phyloP scores from a whole-genome alignment of 2,888 invertebrate species.

The Epistrophe grossulariae region DNA sequence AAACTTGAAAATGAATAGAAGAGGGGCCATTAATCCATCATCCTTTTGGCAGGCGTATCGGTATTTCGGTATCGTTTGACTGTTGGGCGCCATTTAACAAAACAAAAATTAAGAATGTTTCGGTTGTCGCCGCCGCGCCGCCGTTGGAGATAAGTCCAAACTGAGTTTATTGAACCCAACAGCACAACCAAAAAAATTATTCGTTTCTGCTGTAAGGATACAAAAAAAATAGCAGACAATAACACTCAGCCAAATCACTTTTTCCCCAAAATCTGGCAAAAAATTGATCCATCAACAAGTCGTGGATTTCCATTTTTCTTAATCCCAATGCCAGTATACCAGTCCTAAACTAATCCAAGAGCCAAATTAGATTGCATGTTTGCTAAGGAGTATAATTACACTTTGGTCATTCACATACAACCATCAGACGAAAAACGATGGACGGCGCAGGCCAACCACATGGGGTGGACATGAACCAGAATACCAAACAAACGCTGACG shows the following conservation, averaged over 20 bases:
- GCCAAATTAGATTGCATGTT: constrained; percentile 67
- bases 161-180: constrained; percentile 28
- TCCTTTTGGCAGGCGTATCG: constrained; percentile 44
- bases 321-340: constrained; percentile 19
- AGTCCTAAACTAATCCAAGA: constrained; percentile 25
- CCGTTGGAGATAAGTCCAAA: not conserved
- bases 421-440: constrained; percentile 14
- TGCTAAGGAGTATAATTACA: constrained; percentile 68
- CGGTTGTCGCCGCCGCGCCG: not conserved
- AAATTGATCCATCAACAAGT: constrained; percentile 51
- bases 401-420: constrained; percentile 42
- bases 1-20: constrained; percentile 14
- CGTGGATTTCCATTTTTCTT: constrained; percentile 38
- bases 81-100: constrained; percentile 24
- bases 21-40: constrained; percentile 29
- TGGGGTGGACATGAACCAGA: constrained; percentile 72
- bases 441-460: constrained; percentile 58
- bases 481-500: constrained; percentile 44
- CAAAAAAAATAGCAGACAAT: constrained; percentile 1
- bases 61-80: constrained; percentile 19
- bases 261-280: constrained; percentile 1
- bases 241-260: constrained; percentile 17
- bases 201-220: not conserved
- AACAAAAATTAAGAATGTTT: not conserved
- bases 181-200: too few relatives aligned